These are phyloP conservation scores for Lepidothrix coronata DNA, from an alignment of 2,113 vertebrate species.

Conservation along the genomic window DNA sequence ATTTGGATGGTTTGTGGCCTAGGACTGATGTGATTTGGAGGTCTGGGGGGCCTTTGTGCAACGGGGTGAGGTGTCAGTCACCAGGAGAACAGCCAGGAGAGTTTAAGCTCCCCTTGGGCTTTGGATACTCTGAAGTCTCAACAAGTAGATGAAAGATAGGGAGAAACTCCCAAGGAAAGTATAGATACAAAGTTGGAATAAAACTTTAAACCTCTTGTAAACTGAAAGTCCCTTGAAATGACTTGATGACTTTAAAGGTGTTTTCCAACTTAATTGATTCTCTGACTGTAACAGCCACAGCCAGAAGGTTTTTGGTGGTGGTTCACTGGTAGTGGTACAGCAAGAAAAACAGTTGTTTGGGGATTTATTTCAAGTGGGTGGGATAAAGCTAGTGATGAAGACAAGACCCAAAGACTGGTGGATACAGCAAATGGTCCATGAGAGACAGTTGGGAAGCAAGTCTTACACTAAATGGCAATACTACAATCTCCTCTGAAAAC, in stretches of 20 bases:
- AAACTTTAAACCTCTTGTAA: not conserved
- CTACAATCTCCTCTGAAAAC: not conserved
- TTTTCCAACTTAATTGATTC: not conserved
- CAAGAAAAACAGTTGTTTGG: not conserved
- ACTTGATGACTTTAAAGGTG: not conserved
- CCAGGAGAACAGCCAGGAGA: not conserved
- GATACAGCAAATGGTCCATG: not conserved
- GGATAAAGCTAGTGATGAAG: not conserved
- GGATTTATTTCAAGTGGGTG: not conserved
- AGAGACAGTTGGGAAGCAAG: not conserved
- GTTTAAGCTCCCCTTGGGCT: not conserved
- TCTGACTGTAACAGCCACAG: not conserved
- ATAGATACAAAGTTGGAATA: not conserved
- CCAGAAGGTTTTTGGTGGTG: not conserved
- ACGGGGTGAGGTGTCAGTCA: not conserved
- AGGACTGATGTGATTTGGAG: not conserved
- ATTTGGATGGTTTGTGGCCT: not conserved
- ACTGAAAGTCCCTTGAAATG: not conserved
- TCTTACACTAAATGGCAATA: not conserved
- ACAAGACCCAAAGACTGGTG: not conserved
- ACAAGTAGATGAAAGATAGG: not conserved
- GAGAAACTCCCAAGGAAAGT: not conserved
- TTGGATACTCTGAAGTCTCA: not conserved
- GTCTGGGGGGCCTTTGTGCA: fast-evolving
- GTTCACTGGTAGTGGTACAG: fast-evolving